These are phyloP conservation scores for Epizoanthus fatuus DNA, from an alignment of 92 coral and sea anemone genomes.

Conservation along the genomic window DNA sequence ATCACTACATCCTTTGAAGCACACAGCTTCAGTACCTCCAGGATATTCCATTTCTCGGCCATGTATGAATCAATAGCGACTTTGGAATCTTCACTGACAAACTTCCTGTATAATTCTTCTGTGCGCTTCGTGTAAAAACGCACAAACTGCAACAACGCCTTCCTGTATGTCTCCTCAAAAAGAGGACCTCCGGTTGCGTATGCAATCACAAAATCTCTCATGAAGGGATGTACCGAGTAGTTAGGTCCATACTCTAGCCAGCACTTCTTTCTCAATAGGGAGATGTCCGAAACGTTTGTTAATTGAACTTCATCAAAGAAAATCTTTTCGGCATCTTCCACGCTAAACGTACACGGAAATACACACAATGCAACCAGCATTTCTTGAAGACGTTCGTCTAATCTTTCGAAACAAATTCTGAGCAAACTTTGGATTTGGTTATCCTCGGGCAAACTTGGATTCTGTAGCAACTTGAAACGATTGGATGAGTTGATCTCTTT, in stretches of 20 bases:
- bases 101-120: slow-evolving; percentile 25
- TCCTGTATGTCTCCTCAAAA: neutral
- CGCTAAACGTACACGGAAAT: slow-evolving; percentile 56
- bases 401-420: slow-evolving; percentile 22
- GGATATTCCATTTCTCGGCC: slow-evolving; percentile 63
- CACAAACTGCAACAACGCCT: slow-evolving; percentile 48
- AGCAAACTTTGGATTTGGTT: slow-evolving; percentile 34
- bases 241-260: no score
- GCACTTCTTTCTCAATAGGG: no score
- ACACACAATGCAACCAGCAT: slow-evolving; percentile 57
- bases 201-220: no score
- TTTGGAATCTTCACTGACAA: slow-evolving; percentile 49
- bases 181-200: neutral
- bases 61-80: slow-evolving; percentile 54
- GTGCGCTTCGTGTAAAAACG: slow-evolving; percentile 18
- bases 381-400: slow-evolving; percentile 30
- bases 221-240: no score
- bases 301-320: slow-evolving; percentile 1
- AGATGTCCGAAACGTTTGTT: neutral
- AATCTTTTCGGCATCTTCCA: slow-evolving; percentile 22
- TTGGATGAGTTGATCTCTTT: slow-evolving; percentile 29
- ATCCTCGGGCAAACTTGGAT: neutral
- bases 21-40: slow-evolving; percentile 61
- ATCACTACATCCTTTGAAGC: slow-evolving; percentile 11
- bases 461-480: slow-evolving; percentile 18